Conservation (phyloP, 2,113 vertebrate genomes). For the Murina feae region DNA sequence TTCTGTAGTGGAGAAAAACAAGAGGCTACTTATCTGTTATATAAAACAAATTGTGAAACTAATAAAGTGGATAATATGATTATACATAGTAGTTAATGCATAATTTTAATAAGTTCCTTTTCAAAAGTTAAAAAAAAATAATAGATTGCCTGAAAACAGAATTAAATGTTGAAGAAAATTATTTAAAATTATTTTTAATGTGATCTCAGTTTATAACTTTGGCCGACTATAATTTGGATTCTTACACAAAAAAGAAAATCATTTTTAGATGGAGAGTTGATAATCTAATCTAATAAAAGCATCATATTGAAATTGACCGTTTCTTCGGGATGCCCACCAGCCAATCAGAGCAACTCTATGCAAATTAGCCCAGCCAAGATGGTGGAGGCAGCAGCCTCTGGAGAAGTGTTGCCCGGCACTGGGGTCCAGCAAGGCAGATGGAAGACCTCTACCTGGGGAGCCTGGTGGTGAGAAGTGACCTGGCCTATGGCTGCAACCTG, state of each 20-base stretch:
- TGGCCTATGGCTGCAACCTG: no score
- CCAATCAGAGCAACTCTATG: no score
- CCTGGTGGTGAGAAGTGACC: no score
- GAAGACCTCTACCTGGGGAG: no score
- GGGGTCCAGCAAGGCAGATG: no score
- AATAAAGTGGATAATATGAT: background rate
- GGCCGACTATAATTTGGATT: background rate
- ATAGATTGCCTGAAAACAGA: background rate
- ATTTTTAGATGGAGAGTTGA: background rate
- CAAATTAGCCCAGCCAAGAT: no score
- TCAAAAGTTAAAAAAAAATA: background rate
- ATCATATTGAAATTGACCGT: no score
- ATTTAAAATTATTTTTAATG: background rate
- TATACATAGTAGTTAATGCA: background rate
- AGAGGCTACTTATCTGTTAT: background rate
- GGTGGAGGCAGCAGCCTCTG: no score
- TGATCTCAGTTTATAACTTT: background rate
- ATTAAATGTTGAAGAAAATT: background rate
- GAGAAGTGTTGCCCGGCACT: no score
- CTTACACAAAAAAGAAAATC: background rate
- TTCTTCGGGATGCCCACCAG: no score
- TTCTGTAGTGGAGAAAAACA: background rate
- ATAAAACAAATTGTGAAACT: background rate
- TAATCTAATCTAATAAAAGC: no score
- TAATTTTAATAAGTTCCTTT: background rate